Evolutionary conservation across 2,888 invertebrate species (phyloP), one percentile per base, ranked within the genome.

Genomic region (Tetragnatha montana): DNA sequence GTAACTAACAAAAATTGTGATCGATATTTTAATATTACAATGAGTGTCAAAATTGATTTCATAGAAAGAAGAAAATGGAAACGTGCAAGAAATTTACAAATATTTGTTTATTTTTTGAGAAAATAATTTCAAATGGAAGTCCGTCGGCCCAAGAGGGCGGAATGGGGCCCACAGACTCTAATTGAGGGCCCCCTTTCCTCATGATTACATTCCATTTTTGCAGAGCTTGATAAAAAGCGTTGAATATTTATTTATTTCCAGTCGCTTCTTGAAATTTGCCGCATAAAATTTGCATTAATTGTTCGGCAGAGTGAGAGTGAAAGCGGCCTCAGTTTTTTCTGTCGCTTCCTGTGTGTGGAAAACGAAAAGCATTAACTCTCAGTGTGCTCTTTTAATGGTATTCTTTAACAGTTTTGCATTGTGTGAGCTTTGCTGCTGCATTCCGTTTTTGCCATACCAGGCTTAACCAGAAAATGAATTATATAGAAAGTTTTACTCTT

Each of bases 241-340:
- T 60, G 60, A 60, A 60, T 60, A 60, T 60, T 12, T 60, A 60
- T 60, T 60, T 60, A 60, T 60, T 17, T 60, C 14, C 60, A 60
- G 14, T 60, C 60, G 8, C 60, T 60, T 60, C 17, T 17, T 60
- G 12, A 60, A 8, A 60, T 60, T 60, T 12, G 60, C 60, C 17
- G 60, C 60, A 60, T 60, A 60, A 60, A 60, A 60, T 60, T 60
- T 60, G 60, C 60, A 60, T 60, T 60, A 60, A 60, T 60, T 60
- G 60, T 60, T 17, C 10, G 6, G 60, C 60, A 60, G n/a, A 60
- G 17, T 60, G 60, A 60, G 60, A 17, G 60, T 60, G 17, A 60
- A 60, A 60, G 10, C 60, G 17, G 60, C 60, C 4, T 17, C 17
- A 10, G 17, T 8, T 60, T 60, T 60, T 60, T 60, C 17, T 17